These are phyloP conservation scores for Trissolcus basalis DNA, from an alignment of 1,140 invertebrate genomes.

Conservation along the genomic window DNA sequence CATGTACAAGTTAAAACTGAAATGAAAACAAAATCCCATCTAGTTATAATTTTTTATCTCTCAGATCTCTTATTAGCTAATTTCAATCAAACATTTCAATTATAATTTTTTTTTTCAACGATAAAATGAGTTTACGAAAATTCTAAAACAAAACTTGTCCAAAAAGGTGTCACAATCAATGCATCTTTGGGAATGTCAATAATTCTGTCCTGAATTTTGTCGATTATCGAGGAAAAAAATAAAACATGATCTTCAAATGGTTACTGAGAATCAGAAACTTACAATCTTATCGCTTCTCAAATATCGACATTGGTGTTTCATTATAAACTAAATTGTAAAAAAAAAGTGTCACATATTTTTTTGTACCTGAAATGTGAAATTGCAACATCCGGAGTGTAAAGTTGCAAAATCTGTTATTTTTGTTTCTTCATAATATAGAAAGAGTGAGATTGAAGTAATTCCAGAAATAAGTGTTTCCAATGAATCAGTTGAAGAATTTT, in stretches of 20 bases:
- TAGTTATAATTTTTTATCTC: too few species aligned
- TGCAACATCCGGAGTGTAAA: constrained; percentile 58
- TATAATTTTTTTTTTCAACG: not conserved
- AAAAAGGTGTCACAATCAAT: not conserved
- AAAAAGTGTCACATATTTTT: constrained; percentile 54
- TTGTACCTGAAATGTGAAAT: constrained; percentile 48
- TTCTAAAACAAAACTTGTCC: not conserved
- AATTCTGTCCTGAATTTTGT: constrained; percentile 8
- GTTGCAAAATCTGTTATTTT: constrained; percentile 57
- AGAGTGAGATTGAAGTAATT: constrained; percentile 13
- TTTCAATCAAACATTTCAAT: not conserved
- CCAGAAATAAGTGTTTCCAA: too few species aligned
- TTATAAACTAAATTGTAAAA: constrained; percentile 53
- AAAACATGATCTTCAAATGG: constrained; percentile 53
- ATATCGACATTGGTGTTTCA: constrained; percentile 64
- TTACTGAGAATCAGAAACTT: constrained; percentile 56
- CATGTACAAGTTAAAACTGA: constrained; percentile 33
- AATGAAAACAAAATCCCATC: constrained; percentile 20
- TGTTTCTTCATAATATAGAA: constrained; percentile 32
- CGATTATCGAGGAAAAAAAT: constrained; percentile 7
- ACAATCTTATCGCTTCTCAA: constrained; percentile 62
- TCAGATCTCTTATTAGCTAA: too few species aligned
- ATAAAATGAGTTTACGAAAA: not conserved
- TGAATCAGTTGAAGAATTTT: too few species aligned
- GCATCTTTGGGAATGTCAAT: not conserved